Conservation (phyloP, 2,797 vertebrate genomes). For the Sebastes jordani region DNA sequence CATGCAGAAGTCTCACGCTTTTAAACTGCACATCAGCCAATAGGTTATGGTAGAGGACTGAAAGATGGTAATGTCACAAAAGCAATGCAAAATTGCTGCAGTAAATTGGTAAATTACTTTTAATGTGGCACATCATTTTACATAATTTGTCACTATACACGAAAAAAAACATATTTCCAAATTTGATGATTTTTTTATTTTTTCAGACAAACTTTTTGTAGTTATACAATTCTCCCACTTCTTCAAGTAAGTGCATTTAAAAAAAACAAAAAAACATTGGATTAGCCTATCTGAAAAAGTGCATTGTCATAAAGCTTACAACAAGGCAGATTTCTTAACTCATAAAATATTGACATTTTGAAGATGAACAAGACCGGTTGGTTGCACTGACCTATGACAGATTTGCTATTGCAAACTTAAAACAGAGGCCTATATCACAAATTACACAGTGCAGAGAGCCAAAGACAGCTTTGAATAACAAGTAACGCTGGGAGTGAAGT, state of each 20-base stretch:
- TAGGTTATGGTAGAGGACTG: not conserved
- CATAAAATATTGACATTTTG: not conserved
- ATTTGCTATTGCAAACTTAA: not conserved
- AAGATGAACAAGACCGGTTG: not conserved
- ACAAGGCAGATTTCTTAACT: not conserved
- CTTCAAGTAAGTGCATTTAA: not conserved
- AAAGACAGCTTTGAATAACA: conserved; percentile 14
- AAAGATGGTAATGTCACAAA: not conserved
- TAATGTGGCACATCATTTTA: not conserved
- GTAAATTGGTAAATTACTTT: not conserved
- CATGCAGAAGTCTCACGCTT: not conserved
- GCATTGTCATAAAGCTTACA: not conserved
- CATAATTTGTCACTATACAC: not conserved
- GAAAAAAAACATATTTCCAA: not conserved
- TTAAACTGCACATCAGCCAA: not conserved
- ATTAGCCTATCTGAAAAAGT: not conserved
- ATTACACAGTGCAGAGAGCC: not conserved
- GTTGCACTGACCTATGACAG: not conserved
- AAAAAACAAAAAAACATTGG: not conserved
- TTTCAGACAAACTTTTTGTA: not conserved
- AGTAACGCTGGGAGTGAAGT: conserved; percentile 18
- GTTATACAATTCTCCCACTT: not conserved
- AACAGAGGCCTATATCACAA: not conserved
- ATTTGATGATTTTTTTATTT: not conserved
- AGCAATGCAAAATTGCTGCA: no score